Conservation (phyloP, 64 coral and sea anemone species). For the Platygyra sinensis region DNA sequence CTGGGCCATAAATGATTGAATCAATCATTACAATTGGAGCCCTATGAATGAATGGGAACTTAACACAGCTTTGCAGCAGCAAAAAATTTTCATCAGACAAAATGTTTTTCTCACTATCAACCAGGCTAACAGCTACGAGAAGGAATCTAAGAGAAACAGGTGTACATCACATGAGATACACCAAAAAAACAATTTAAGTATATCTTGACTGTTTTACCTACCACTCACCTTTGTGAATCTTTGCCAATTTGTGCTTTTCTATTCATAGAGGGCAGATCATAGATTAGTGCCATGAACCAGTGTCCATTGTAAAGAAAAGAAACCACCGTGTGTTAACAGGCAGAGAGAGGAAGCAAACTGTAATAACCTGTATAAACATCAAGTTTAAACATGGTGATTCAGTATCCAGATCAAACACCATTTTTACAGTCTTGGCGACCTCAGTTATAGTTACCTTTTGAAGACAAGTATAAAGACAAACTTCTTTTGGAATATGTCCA, state of each 20-base stretch:
- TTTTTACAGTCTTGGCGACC: neutral
- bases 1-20: neutral
- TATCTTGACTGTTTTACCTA: no score
- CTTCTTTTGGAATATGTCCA: conserved; percentile 38
- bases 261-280: neutral
- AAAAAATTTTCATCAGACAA: neutral
- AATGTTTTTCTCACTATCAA: neutral
- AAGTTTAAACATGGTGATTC: no score
- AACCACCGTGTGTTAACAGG: no score
- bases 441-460: conserved; percentile 18
- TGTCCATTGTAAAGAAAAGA: neutral
- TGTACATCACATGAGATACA: neutral
- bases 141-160: neutral
- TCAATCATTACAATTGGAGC: neutral
- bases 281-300: neutral
- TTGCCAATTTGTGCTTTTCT: neutral
- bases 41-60: neutral
- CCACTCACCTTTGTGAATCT: neutral
- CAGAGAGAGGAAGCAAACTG: no score
- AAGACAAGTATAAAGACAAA: conserved; percentile 48
- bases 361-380: no score
- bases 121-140: neutral
- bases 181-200: neutral
- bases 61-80: neutral
- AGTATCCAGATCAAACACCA: no score